A percentile compares a stretch with the other conserved stretches of the same genome.
Conservation (phyloP, 2,888 invertebrate genomes). For the Melanostoma scalare region DNA sequence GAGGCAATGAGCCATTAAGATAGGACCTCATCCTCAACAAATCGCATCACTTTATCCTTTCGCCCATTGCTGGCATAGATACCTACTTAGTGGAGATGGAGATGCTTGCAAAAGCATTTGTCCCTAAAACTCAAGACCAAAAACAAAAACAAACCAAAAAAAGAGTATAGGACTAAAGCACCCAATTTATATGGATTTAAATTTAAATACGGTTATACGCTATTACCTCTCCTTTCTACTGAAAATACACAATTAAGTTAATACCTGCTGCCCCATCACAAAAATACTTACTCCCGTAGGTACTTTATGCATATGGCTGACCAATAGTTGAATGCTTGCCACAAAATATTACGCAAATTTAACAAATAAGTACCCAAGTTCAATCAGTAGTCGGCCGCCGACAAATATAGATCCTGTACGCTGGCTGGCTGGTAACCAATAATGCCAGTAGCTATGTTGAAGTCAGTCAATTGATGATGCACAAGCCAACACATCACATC, state of each 20-base stretch:
- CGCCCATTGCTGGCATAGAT: background rate
- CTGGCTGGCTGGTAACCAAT: too few species aligned
- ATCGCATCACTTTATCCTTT: constrained; percentile 50
- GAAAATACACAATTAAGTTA: constrained; percentile 18
- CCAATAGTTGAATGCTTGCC: constrained; percentile 22
- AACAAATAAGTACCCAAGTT: constrained; percentile 36
- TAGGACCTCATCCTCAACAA: constrained; percentile 54
- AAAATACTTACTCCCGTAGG: too few species aligned
- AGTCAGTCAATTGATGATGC: constrained; percentile 29
- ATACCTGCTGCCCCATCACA: background rate
- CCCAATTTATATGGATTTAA: constrained; percentile 60
- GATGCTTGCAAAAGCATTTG: constrained; percentile 33
- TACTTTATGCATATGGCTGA: background rate
- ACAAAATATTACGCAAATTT: constrained; percentile 37
- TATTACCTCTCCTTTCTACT: constrained; percentile 34
- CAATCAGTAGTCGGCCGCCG: constrained; percentile 20
- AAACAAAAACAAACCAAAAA: background rate
- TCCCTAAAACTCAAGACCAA: constrained; percentile 35
- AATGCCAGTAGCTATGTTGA: background rate
- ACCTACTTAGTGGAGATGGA: background rate
- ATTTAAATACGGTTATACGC: constrained; percentile 54
- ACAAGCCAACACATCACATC: background rate
- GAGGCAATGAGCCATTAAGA: constrained; percentile 61
- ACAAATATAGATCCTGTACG: constrained; percentile 2
- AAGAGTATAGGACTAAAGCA: constrained; percentile 34